Percentiles rank a stretch among this genome's conserved stretches.
These are phyloP conservation scores for Bombus confusus DNA, from an alignment of 1,140 invertebrate genomes.

Conservation along the genomic window DNA sequence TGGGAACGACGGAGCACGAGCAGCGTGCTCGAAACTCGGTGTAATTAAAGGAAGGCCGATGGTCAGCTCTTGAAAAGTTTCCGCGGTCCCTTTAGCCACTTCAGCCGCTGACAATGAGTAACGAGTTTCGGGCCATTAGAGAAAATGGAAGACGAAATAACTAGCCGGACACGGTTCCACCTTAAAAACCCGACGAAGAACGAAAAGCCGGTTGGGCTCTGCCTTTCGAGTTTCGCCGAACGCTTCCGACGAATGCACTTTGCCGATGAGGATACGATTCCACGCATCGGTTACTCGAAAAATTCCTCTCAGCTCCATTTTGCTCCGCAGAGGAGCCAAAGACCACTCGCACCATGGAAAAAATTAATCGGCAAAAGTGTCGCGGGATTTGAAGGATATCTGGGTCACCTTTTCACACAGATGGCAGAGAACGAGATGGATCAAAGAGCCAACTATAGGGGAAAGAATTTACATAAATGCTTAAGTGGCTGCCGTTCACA, in stretches of 20 bases:
- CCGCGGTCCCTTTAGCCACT: not conserved
- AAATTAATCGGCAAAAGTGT: not conserved
- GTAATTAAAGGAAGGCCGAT: constrained; percentile 41
- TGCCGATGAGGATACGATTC: not conserved
- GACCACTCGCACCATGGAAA: not conserved
- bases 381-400: not conserved
- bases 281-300: not conserved
- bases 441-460: not conserved
- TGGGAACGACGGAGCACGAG: not conserved
- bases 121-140: constrained; percentile 64
- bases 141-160: constrained; percentile 58
- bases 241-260: not conserved
- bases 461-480: constrained; percentile 46
- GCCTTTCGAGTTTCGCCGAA: not conserved
- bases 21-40: constrained; percentile 22
- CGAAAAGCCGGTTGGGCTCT: not conserved
- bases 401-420: constrained; percentile 21
- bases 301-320: not conserved
- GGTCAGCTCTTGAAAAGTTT: constrained; percentile 36
- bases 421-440: not conserved
- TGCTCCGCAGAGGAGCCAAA: not conserved
- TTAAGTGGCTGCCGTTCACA: constrained; percentile 29
- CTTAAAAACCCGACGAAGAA: constrained; percentile 23
- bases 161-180: constrained; percentile 5
- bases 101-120: constrained; percentile 30